phyloP scores from a whole-genome alignment of 2,888 invertebrate genomes.

The Drosophila nigricruria region DNA sequence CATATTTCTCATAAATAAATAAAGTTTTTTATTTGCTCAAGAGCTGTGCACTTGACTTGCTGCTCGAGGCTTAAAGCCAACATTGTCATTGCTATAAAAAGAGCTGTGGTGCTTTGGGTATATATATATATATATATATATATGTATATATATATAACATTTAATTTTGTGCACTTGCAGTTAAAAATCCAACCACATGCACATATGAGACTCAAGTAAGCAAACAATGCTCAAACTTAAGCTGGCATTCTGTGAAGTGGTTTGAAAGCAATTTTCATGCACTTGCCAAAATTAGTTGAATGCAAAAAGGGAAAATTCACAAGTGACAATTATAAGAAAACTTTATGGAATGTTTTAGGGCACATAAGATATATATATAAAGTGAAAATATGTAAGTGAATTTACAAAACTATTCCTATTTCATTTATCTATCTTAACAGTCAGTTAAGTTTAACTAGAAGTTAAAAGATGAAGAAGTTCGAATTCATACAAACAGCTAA shows the following conservation, averaged over 20 bases:
- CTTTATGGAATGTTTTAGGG: not conserved
- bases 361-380: too few relatives aligned
- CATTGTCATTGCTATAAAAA: not conserved
- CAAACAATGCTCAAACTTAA: constrained; percentile 2
- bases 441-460: not conserved
- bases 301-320: not conserved
- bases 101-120: not conserved
- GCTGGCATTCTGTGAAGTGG: constrained; percentile 5
- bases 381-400: not conserved
- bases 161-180: constrained; percentile 3
- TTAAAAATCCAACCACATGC: not conserved
- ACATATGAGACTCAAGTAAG: not conserved
- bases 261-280: constrained; percentile 14
- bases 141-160: not conserved
- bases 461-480: too few relatives aligned
- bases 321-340: not conserved
- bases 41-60: not conserved
- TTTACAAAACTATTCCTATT: too few relatives aligned
- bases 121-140: not conserved
- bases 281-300: constrained; percentile 1
- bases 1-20: not conserved
- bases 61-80: constrained; percentile 1
- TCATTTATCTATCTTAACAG: not conserved
- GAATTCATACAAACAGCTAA: too few relatives aligned
- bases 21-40: not conserved